Conservation (phyloP, 2,113 vertebrate species). For the Gracilinanus agilis region DNA sequence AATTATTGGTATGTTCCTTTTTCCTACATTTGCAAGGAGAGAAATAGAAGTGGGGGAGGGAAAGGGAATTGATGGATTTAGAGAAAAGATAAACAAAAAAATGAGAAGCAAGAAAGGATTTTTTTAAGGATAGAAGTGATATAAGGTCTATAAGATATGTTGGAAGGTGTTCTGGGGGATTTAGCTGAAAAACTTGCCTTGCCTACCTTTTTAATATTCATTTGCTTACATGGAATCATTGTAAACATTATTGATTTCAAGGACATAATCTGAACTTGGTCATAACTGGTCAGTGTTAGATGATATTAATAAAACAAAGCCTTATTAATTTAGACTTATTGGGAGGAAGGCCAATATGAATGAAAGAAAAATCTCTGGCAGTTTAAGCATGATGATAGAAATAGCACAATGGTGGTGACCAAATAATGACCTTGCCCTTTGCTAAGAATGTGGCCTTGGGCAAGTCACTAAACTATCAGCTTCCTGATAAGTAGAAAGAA, state of each 20-base stretch:
- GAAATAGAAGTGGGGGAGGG: background rate
- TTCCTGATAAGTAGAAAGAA: background rate
- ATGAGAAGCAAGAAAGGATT: background rate
- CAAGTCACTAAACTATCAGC: background rate
- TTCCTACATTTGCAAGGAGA: slow-evolving; percentile 33
- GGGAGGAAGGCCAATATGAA: slow-evolving; percentile 24
- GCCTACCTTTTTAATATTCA: background rate
- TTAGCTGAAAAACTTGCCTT: background rate
- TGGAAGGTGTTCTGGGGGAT: background rate
- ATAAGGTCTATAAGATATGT: background rate
- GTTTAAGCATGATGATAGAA: background rate
- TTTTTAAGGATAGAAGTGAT: background rate
- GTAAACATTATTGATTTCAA: slow-evolving; percentile 2
- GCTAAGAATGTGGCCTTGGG: background rate
- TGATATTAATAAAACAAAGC: slow-evolving; percentile 16
- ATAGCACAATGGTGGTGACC: background rate
- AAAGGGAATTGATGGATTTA: background rate
- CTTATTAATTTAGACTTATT: slow-evolving; percentile 49
- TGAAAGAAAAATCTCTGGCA: background rate
- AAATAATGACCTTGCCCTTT: background rate
- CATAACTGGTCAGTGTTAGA: slow-evolving; percentile 33
- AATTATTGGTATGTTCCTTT: slow-evolving; percentile 38
- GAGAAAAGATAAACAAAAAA: background rate
- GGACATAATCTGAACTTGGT: slow-evolving; percentile 23
- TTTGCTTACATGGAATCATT: background rate